phyloP scores from a whole-genome alignment of 1,140 invertebrate genomes.

The Episyrphus balteatus region DNA sequence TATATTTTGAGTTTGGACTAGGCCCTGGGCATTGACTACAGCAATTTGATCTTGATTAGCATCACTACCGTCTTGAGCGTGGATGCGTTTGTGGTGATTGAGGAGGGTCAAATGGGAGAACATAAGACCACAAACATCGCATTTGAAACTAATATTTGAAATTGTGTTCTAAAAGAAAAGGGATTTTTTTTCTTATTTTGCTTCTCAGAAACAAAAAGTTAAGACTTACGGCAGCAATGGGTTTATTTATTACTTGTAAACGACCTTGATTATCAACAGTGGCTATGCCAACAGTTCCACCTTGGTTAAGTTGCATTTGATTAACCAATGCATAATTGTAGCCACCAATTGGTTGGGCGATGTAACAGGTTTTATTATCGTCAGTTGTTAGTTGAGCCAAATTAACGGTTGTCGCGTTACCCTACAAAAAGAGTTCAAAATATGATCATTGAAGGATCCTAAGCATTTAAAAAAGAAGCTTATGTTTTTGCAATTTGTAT shows the following conservation, averaged over 20 bases:
- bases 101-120: conserved; percentile 65
- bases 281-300: conserved; percentile 30
- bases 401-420: conserved; percentile 46
- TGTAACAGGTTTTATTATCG: conserved; percentile 57
- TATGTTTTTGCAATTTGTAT: neutral
- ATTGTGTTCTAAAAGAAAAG: conserved; percentile 48
- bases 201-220: no score
- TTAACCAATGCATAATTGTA: conserved; percentile 55
- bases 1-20: conserved; percentile 39
- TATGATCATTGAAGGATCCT: neutral
- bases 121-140: conserved; percentile 72
- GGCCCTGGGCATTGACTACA: conserved; percentile 32
- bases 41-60: conserved; percentile 25
- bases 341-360: conserved; percentile 53
- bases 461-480: no score
- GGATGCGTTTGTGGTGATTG: conserved; percentile 71
- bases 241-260: conserved; percentile 36
- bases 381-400: conserved; percentile 48
- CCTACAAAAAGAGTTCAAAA: conserved; percentile 10
- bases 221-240: conserved; percentile 26
- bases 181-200: conserved; percentile 4
- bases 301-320: conserved; percentile 44
- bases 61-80: conserved; percentile 43
- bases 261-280: conserved; percentile 34
- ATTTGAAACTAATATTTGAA: conserved; percentile 71